Evolutionary conservation across 2,888 invertebrate genomes (phyloP), one percentile per base, ranked within the genome.

Genomic region (Parapristionchus giblindavisi): DNA sequence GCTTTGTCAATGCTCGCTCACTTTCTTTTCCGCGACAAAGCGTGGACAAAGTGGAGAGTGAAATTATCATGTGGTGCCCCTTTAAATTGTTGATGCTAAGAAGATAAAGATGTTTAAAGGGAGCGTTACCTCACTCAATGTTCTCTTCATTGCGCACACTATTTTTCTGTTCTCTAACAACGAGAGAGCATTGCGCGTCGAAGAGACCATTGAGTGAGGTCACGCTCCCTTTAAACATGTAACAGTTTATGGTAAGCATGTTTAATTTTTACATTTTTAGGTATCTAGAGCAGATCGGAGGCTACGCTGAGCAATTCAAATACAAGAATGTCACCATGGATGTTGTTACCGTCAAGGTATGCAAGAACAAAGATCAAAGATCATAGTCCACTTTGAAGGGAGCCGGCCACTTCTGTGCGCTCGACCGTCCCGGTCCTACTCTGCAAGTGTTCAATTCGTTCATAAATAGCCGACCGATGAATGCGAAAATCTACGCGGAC

Each of bases 331-430:
- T 81, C 43, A 73, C 70, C 24, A 68, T 84, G 60, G 85, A 84
- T 76, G 76, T 81, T 36, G 60, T 84, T 27, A 84, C 84, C 11
- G 80, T 81, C 14, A 81, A 81, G 76, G 80, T 79, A 38, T 14
- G 48, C 6, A 38, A 36, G 11, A 36, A 14, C 54, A 27, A 29
- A 4, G 54, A 24, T 3, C 5, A 54, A 3, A 29, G 27, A 14
- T 27, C 3, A 51, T 8, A 51, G 4, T 32, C 58, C 8, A 58
- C 11, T 11, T 27, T 71, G 5, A 14, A 83, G 77, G 83, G 83
- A 52, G 93, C 94, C 17, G 94, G 94, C 0, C 94, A 94, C 85
- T 93, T 94, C 92, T 93, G 93, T 14, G 93, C 94, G 0, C 90
- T 91, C 38, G 93, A 94, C 89, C 93, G 94, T 87, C 93, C 94